Base-by-base conservation (phyloP, 2,888 invertebrate species). In the Leptura quadrifasciata region DNA sequence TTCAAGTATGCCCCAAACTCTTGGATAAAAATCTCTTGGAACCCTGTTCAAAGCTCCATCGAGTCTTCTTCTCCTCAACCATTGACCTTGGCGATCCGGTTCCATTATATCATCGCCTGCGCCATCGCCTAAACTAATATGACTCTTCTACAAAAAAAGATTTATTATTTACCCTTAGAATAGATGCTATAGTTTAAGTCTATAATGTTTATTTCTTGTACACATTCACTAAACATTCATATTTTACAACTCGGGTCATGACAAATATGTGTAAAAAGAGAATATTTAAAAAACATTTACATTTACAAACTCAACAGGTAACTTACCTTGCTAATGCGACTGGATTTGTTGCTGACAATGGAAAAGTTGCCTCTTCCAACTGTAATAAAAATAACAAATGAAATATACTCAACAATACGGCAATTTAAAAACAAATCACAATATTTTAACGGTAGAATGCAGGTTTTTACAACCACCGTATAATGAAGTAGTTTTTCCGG, bases 31-130 rank as follows among this genome's bases (percentile, higher is more conserved):
- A 87, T 98, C 97, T 71, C 96, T 91, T 0, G 99, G 99, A 1
- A 99, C 99, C 76, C 99, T 92, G 90, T 99, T 99, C 65, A 99
- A 91, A 0, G 99, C 98, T 3, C 99, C 99, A 89, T 99, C 99
- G 52, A 99, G 92, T 79, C 98, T 91, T 54, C 99, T 92, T 76
- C 99, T 92, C 74, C 99, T 92, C 84, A 99, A 90, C 99, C 99
- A 99, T 88, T 99, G 98, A 0, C 99, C 99, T 89, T 98, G 98
- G 1, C 96, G 91, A 86, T 97, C 97, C 15, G 93, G 93, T 83
- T 93, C 93, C 12, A 92, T 92, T 71, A 92, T 91, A 1, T 90
- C 90, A 77, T 91, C 57, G 20, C 1, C 91, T 69, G 88, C 87
- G 17, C 85, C 86, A n/a, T 89, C 88, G 10, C 90, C 90, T 4